A percentile compares a stretch with the other conserved stretches of the same genome.
Evolutionary conservation across 2,888 invertebrate genomes (phyloP).

Genomic region (Aphodius granarius): DNA sequence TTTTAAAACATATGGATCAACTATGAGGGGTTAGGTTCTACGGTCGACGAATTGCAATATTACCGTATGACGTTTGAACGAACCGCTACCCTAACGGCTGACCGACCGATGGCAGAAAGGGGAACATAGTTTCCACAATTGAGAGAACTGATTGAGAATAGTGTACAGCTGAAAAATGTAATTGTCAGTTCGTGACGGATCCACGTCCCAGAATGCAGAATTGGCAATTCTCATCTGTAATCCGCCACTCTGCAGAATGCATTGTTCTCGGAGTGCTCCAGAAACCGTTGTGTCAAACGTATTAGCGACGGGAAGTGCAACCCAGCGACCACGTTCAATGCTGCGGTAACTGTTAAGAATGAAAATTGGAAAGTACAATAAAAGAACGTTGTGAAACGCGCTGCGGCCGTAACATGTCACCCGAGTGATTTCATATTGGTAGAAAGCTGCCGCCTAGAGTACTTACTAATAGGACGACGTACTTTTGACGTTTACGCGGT

Average conservation of each 20-base stretch:
- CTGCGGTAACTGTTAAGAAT: neutral
- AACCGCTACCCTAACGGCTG: neutral
- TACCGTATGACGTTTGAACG: neutral
- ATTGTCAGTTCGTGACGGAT: neutral
- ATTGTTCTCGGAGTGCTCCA: neutral
- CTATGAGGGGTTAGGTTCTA: neutral
- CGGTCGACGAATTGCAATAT: neutral
- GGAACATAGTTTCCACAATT: neutral
- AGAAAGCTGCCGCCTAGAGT: neutral
- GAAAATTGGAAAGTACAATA: slow-evolving; percentile 11
- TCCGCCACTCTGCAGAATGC: neutral
- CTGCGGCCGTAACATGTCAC: slow-evolving; percentile 5
- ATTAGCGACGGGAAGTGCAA: neutral
- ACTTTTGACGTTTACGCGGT: neutral
- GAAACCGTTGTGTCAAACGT: neutral
- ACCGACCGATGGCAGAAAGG: neutral
- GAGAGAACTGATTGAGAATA: neutral
- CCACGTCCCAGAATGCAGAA: neutral
- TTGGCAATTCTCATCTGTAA: neutral
- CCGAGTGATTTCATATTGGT: slow-evolving; percentile 1
- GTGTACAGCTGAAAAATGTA: neutral
- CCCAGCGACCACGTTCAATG: neutral
- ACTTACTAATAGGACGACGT: neutral
- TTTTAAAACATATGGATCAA: neutral
- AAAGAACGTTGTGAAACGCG: slow-evolving; percentile 10